Evolutionary conservation across 2,888 invertebrate genomes (phyloP).

Genomic region (Spisula subtruncata): DNA sequence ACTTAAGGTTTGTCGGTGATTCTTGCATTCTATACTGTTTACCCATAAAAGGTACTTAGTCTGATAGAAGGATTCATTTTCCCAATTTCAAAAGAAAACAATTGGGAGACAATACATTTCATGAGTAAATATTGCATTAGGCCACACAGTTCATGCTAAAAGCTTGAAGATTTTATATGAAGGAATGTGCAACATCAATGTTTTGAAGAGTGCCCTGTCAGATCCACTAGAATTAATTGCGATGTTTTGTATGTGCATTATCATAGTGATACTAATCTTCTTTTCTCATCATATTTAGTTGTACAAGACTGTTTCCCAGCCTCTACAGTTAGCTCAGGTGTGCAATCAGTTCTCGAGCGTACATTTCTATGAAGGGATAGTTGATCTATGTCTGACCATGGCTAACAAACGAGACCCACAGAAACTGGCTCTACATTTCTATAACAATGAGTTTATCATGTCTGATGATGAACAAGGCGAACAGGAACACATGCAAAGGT

Average conservation of each 20-base stretch:
- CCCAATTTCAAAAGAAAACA: too few relatives aligned
- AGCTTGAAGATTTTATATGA: too few relatives aligned
- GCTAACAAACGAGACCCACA: conserved; percentile 96
- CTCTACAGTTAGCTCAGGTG: conserved; percentile 94
- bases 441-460: conserved; percentile 93
- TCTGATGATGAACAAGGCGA: conserved; percentile 95
- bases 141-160: too few relatives aligned
- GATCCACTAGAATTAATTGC: neutral
- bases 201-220: too few relatives aligned
- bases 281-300: conserved; percentile 87
- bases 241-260: neutral
- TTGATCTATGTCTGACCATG: conserved; percentile 95
- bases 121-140: too few relatives aligned
- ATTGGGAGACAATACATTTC: too few relatives aligned
- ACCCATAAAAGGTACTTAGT: too few relatives aligned
- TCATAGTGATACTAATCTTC: neutral
- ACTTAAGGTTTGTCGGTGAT: conserved; percentile 89
- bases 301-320: conserved; percentile 96
- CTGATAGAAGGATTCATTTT: too few relatives aligned
- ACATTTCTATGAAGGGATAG: conserved; percentile 94
- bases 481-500: conserved; percentile 90
- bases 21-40: too few relatives aligned
- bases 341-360: conserved; percentile 94
- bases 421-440: conserved; percentile 95
- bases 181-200: too few relatives aligned